Conservation (phyloP, 2,888 invertebrate genomes). For the Abrostola tripartita region DNA sequence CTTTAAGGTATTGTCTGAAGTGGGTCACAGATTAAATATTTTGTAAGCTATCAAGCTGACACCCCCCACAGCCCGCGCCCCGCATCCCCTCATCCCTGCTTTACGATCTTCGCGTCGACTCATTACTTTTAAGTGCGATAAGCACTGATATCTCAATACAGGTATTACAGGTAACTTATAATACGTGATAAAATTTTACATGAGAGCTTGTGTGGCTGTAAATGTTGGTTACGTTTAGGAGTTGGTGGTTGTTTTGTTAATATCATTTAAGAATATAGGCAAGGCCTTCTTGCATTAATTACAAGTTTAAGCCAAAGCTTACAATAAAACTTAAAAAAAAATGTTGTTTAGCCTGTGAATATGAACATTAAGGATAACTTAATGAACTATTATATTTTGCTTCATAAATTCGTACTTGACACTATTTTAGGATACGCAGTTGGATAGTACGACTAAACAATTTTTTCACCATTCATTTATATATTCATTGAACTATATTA, state of each 20-base stretch:
- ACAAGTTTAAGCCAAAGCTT: too few species aligned
- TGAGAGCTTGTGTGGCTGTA: not conserved
- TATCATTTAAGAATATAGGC: too few species aligned
- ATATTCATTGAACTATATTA: too few species aligned
- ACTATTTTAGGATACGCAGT: too few species aligned
- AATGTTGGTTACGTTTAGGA: not conserved
- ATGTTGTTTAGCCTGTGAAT: too few species aligned
- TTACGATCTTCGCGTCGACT: slow-evolving; percentile 25
- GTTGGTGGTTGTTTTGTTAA: not conserved
- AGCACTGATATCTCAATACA: slow-evolving; percentile 41
- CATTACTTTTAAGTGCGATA: slow-evolving; percentile 44
- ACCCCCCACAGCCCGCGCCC: not conserved
- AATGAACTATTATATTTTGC: too few species aligned
- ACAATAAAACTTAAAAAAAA: too few species aligned
- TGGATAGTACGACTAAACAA: too few species aligned
- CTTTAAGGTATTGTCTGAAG: slow-evolving; percentile 37
- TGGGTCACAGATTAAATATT: slow-evolving; percentile 49
- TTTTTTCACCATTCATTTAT: too few species aligned
- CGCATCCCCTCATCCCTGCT: slow-evolving; percentile 2
- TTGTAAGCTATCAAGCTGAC: slow-evolving; percentile 26
- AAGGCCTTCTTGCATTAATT: too few species aligned
- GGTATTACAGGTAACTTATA: slow-evolving; percentile 20
- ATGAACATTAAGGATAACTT: too few species aligned
- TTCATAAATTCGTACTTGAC: too few species aligned
- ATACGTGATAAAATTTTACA: slow-evolving; percentile 28